Base-by-base conservation (phyloP, 2,888 invertebrate genomes). In the Blera fallax region DNA sequence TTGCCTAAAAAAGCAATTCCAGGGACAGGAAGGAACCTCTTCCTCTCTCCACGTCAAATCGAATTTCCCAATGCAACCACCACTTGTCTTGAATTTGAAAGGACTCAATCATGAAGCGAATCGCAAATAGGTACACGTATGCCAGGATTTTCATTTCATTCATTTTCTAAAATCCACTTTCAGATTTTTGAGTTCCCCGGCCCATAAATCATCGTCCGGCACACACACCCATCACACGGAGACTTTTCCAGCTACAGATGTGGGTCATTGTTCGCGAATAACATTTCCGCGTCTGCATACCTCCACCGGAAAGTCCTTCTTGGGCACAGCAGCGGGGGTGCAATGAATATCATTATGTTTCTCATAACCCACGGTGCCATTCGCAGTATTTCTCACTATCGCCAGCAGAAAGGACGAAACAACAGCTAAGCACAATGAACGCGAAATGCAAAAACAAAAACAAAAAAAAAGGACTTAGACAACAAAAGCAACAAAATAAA, bases 191-290 rank as follows among this genome's bases (percentile, higher is more conserved):
- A 84, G 79, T 84, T 56, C 64, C 56, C 79, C 54, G 37, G 54
- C 69, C 54, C 79, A 73, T 79, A 84, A 79, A 79, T 79, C 84
- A 69, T 73, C 50, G 79, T 83, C 73, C 54, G 14, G 16, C 16
- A 4, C 48, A 40, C 27, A 65, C 14, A 65, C 48, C 45, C 27
- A 40, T 3, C 1, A 18, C 1, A 16, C 2, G 45, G 45, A 11
- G 37, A 37, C 27, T 21, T 21, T 8, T 10, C 11, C 58, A 21
- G 52, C 54, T n/a, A n/a, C n/a, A n/a, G n/a, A 84, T 84, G 32
- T 84, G 79, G 83, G 83, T 84, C 83, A 79, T 79, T 64, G 83
- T 79, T 79, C 83, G 83, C 79, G 79, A 73, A 64, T 79, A 79
- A 84, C 83, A 74, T 79, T 84, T 84, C 83, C 84, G 84, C 74